phyloP scores from a whole-genome alignment of 1,140 invertebrate genomes.

The Neoseiulus cucumeris region DNA sequence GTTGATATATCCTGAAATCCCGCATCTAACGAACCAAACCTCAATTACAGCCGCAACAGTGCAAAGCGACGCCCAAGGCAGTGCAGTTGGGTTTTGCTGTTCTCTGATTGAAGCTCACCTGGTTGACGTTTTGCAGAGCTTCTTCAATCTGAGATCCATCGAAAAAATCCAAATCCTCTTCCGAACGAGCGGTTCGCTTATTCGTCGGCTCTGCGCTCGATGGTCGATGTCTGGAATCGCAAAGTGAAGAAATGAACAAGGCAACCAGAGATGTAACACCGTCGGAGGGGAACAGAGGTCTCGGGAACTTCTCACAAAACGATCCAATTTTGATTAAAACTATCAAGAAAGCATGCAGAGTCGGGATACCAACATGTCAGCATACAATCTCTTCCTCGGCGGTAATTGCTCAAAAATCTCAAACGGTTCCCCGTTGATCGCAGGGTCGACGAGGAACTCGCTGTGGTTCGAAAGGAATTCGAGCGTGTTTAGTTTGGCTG shows the following conservation, averaged over 20 bases:
- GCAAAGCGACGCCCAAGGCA: no score
- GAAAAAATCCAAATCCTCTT: neutral
- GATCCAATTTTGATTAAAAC: neutral
- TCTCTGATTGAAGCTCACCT: no score
- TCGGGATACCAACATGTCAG: neutral
- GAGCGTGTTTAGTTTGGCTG: neutral
- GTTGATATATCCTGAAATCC: no score
- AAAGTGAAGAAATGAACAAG: no score
- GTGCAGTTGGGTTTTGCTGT: no score
- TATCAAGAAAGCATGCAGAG: neutral
- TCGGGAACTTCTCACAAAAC: no score
- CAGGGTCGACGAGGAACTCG: neutral
- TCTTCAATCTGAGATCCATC: neutral
- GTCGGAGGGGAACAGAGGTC: no score
- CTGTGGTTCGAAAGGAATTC: neutral
- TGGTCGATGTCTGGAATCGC: neutral
- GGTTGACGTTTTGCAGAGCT: neutral
- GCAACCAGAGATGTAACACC: no score
- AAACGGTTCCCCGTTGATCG: neutral
- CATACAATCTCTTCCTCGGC: neutral
- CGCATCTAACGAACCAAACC: no score
- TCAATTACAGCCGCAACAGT: no score
- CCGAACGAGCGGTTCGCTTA: neutral
- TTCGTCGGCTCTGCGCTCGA: neutral
- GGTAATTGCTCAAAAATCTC: conserved; percentile 5